phyloP scores from a whole-genome alignment of 2,113 vertebrate genomes.

The Euleptes europaea region DNA sequence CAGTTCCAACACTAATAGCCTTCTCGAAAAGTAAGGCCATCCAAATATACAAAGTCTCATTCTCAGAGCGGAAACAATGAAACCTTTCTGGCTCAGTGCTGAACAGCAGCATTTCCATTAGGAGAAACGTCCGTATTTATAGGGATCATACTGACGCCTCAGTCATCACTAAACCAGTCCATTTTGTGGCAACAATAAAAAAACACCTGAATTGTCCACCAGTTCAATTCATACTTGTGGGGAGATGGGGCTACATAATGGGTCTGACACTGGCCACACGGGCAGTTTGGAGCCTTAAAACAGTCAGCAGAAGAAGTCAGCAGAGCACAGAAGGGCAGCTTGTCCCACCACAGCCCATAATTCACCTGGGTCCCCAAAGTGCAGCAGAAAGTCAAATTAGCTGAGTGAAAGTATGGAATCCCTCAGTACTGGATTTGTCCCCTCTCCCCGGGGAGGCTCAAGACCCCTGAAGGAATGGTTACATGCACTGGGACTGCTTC shows the following conservation, averaged over 20 bases:
- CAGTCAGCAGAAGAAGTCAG: neutral
- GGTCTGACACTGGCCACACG: neutral
- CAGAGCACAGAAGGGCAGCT: neutral
- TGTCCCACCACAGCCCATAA: neutral
- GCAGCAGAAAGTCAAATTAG: too few relatives aligned
- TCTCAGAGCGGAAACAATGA: constrained; percentile 35
- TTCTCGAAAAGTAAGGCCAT: constrained; percentile 49
- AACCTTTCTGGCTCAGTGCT: constrained; percentile 33
- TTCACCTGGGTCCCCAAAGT: neutral
- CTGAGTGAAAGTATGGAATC: too few relatives aligned
- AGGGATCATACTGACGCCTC: neutral
- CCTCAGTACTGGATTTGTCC: too few relatives aligned
- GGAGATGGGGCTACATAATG: neutral
- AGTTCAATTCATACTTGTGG: neutral
- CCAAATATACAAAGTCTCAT: constrained; percentile 58
- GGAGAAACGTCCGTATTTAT: neutral
- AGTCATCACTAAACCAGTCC: neutral
- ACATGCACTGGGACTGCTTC: too few relatives aligned
- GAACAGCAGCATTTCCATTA: constrained; percentile 41
- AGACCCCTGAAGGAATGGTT: too few relatives aligned
- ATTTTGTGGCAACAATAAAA: neutral
- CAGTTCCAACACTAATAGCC: constrained; percentile 77
- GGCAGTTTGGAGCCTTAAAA: neutral
- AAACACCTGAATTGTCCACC: neutral
- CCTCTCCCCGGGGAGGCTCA: too few relatives aligned